Base-by-base conservation (phyloP, 2,113 vertebrate genomes). In the Madoqua kirkii region DNA sequence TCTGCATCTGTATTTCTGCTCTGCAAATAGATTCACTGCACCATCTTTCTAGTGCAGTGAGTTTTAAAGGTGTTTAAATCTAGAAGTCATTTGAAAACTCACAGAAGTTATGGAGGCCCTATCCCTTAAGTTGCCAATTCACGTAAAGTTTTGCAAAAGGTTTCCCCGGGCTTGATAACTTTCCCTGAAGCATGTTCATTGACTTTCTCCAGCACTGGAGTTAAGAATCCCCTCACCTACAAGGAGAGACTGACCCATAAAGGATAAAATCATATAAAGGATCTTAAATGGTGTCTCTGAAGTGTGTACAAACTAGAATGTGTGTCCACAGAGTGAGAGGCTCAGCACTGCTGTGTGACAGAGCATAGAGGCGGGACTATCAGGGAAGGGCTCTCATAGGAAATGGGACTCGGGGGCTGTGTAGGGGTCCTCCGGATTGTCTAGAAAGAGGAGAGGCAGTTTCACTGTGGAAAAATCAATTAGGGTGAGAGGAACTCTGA, bases 291-390 rank as follows among this genome's bases (percentile, higher is more conserved):
- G 17, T 23, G 25, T 36, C 4, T 52, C 23, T 57, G 71, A 71
- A 52, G 25, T 9, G 2, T 54, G 14, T 25, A 3, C 3, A 36
- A 48, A 45, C 27, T 13, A n/a, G 3, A 89, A 13, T 40, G 6
- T 16, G 1, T 43, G 7, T 5, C 23, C 48, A 15, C 3, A 45
- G 48, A 40, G 1, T 8, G 52, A 31, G 9, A 11, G 16, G 6
- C 7, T 52, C 31, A 9, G 8, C 6, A 2, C 1, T 71, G 59
- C 17, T 29, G 9, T 33, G 25, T 31, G 36, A 48, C 6, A 45
- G 6, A 45, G 43, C 11, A 0, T 19, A 31, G 76, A 62, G 14
- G 6, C 71, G 45, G 40, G 27, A 54, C 48, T 23, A 10, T 33
- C 55, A 15, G 40, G 55, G 21, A 40, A 40, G 57, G 7, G 13